A percentile compares a stretch with the other conserved stretches of the same genome.
These are phyloP conservation scores for Copidosoma floridanum DNA, from an alignment of 1,140 invertebrate species.

Conservation along the genomic window DNA sequence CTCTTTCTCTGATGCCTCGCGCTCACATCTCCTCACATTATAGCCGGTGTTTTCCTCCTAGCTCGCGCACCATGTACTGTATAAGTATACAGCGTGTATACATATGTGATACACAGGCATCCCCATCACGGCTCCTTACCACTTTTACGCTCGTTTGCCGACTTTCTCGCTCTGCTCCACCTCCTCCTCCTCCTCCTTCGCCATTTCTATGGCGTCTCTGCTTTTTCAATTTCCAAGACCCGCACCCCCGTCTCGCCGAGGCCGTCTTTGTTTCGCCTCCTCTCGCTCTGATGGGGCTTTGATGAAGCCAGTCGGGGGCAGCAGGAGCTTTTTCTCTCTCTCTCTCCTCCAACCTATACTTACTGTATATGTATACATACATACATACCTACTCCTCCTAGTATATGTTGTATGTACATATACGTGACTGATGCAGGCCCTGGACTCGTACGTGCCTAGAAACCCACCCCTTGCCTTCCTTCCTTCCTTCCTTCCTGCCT, in stretches of 20 bases:
- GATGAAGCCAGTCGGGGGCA: conserved; percentile 8
- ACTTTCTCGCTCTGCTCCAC: not conserved
- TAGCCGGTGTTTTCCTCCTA: too few relatives aligned
- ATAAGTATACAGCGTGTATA: conserved; percentile 28
- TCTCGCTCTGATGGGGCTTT: conserved; percentile 13
- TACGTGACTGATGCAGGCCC: conserved; percentile 30
- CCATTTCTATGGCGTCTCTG: not conserved
- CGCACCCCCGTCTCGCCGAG: not conserved
- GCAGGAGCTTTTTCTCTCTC: not conserved
- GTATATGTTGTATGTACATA: not conserved
- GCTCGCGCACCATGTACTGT: conserved; percentile 38
- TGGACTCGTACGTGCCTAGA: conserved; percentile 42
- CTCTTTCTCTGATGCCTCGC: too few relatives aligned
- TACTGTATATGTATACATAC: not conserved
- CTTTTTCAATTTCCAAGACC: conserved; percentile 17
- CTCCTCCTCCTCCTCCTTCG: not conserved
- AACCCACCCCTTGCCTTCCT: conserved; percentile 42
- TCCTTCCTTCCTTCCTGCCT: conserved; percentile 10
- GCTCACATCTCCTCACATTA: too few relatives aligned
- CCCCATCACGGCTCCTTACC: conserved; percentile 13
- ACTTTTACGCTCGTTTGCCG: not conserved
- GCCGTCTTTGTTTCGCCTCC: not conserved
- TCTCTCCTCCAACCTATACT: not conserved
- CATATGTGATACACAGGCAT: too few relatives aligned
- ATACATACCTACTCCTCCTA: not conserved